These are phyloP conservation scores for Vidua chalybeata DNA, from an alignment of 2,113 vertebrate genomes.

Conservation along the genomic window DNA sequence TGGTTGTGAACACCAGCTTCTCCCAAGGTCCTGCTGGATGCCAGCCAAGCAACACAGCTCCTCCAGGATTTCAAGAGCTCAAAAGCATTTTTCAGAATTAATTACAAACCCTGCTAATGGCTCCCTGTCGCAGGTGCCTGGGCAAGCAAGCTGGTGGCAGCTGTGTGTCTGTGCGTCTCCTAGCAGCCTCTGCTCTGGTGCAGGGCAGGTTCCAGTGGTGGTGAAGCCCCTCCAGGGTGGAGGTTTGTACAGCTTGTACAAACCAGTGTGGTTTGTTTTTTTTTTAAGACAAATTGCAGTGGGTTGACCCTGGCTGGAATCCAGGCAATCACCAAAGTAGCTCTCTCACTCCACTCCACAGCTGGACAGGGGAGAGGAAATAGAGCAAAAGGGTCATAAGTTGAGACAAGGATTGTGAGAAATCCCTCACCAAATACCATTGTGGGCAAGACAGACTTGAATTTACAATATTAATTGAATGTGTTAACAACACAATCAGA, in stretches of 20 bases:
- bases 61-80: background rate
- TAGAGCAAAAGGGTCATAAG: background rate
- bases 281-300: background rate
- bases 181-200: background rate
- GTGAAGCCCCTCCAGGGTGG: background rate
- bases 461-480: background rate
- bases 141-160: background rate
- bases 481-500: background rate
- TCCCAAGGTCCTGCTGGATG: accelerated
- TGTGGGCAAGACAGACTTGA: background rate
- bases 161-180: background rate
- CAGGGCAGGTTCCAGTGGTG: background rate
- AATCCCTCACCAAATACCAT: background rate
- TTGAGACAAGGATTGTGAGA: background rate
- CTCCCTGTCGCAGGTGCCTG: accelerated
- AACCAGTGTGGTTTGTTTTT: background rate
- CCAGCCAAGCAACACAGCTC: background rate
- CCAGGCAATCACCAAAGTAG: background rate
- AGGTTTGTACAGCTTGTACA: background rate
- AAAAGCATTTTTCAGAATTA: background rate
- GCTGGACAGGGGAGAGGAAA: background rate
- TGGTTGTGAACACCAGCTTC: background rate
- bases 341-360: background rate
- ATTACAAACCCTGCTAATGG: background rate
- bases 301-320: background rate